Evolutionary conservation across 2,888 invertebrate species (phyloP).

Genomic region (Cephus rjabovi): DNA sequence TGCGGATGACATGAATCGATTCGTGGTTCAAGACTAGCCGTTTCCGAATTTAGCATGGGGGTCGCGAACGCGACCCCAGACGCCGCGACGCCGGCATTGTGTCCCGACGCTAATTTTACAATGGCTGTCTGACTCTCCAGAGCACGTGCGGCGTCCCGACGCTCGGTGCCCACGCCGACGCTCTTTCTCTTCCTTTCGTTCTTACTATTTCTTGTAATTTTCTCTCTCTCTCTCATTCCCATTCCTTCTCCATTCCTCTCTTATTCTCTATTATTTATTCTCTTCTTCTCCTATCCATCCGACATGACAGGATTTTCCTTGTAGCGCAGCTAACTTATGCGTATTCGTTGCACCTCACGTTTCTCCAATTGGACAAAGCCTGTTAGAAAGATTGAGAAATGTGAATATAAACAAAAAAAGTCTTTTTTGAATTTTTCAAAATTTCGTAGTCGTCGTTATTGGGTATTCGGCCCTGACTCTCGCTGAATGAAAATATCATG

Average conservation of each 20-base stretch:
- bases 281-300: background rate
- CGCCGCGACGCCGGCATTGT: conserved; percentile 64
- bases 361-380: background rate
- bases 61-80: conserved; percentile 63
- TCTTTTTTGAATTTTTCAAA: background rate
- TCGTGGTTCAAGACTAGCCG: conserved; percentile 25
- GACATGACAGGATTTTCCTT: conserved; percentile 2
- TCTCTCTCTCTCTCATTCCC: background rate
- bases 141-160: conserved; percentile 36
- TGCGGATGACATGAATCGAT: conserved; percentile 22
- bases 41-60: conserved; percentile 61
- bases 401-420: background rate
- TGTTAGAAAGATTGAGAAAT: background rate
- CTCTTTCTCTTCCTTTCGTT: background rate
- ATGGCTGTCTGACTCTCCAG: conserved; percentile 42
- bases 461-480: conserved; percentile 38
- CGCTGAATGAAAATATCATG: conserved; percentile 56
- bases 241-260: background rate
- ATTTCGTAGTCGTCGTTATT: background rate
- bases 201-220: background rate
- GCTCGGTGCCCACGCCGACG: conserved; percentile 16
- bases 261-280: background rate
- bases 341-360: no score
- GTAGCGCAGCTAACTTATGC: background rate
- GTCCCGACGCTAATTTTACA: conserved; percentile 66